Evolutionary conservation across 2,113 vertebrate species (phyloP).

Genomic region (Ammodytes dubius): DNA sequence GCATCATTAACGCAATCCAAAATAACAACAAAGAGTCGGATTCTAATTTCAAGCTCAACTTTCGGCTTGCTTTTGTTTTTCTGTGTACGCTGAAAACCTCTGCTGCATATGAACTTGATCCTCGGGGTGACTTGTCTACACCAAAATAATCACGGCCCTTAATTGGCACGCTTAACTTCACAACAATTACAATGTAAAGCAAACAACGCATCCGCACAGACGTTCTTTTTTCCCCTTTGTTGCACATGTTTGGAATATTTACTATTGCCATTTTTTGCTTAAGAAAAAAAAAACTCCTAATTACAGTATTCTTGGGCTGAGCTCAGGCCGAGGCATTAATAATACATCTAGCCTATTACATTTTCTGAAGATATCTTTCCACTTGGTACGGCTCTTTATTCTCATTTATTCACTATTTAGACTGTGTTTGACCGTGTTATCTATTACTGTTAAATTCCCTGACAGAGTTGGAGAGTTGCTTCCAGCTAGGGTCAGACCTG

Average conservation of each 20-base stretch:
- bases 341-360: constrained; percentile 74
- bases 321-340: constrained; percentile 71
- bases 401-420: constrained; percentile 68
- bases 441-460: constrained; percentile 63
- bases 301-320: constrained; percentile 66
- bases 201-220: constrained; percentile 68
- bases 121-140: constrained; percentile 65
- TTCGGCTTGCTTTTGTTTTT: constrained; percentile 58
- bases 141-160: constrained; percentile 76
- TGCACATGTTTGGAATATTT: constrained; percentile 63
- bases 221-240: constrained; percentile 48
- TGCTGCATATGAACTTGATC: constrained; percentile 61
- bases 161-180: constrained; percentile 83
- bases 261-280: constrained; percentile 42
- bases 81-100: constrained; percentile 36
- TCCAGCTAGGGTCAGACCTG: constrained; percentile 14
- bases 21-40: constrained; percentile 71
- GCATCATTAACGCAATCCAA: constrained; percentile 69
- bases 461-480: constrained; percentile 16
- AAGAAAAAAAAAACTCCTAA: constrained; percentile 79
- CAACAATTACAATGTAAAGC: constrained; percentile 79
- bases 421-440: constrained; percentile 61
- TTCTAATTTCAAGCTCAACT: constrained; percentile 73
- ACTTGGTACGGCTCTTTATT: constrained; percentile 45
- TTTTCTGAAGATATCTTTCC: constrained; percentile 61